Base-by-base conservation (phyloP, 2,888 invertebrate genomes). In the Cheiracanthium punctorium region DNA sequence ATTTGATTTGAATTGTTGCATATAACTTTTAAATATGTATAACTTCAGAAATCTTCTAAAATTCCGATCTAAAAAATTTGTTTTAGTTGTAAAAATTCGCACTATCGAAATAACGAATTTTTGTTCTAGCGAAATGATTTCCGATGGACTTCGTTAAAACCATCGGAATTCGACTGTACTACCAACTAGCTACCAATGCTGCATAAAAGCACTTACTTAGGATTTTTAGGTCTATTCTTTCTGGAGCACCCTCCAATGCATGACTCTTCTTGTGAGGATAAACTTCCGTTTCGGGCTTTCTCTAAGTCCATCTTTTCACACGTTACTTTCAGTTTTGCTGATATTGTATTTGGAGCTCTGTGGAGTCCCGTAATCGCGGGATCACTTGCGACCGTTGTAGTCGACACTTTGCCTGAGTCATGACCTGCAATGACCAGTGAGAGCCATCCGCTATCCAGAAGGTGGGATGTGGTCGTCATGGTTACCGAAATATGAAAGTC, bases 221-320 rank as follows among this genome's bases (percentile, higher is more conserved):
- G 86, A 64, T 86, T 86, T 65, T 87, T 87, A 5, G 87, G 87
- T 37, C 81, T 75, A 41, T 87, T 87, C 43, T 81, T 81, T 71
- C 72, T 77, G 37, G 71, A 70, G 43, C 77, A 81, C 1, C 79
- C 85, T 28, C 77, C 84, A 8, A 80, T 64, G 37, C 80, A 86
- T 12, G 86, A 86, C 29, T 87, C 87, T 12, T 87, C 87, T 52
- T 87, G 87, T 0, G 76, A 76, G 0, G 87, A 87, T 20, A 87
- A 48, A 10, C 81, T 81, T 0, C 72, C 81, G 14, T 64, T 76
- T 0, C 75, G 43, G 1, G 77, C 79, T 30, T 84, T 84, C 29
- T 84, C 84, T 24, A 84, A 52, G 71, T 87, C 87, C 87, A 87
- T 87, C 69, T 87, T 87, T 52, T 87, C 81, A 72, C 87, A 87